Conservation (phyloP, 2,888 invertebrate genomes). For the Argynnis bischoffii region DNA sequence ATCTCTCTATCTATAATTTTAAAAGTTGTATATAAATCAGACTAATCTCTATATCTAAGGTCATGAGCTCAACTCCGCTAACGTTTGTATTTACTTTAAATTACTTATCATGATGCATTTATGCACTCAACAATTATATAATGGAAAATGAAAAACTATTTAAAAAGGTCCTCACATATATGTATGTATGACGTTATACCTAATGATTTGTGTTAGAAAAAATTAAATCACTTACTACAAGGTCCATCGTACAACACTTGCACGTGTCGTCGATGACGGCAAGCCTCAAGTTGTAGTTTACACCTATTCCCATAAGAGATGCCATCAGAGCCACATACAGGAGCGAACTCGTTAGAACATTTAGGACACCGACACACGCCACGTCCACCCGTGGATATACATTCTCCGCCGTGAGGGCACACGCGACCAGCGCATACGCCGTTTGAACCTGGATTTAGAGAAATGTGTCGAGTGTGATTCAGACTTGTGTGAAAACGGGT, state of each 20-base stretch:
- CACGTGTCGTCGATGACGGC: constrained; percentile 88
- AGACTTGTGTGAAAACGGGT: no score
- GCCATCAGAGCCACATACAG: constrained; percentile 92
- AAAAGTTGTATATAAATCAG: not conserved
- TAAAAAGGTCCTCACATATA: no score
- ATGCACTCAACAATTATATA: no score
- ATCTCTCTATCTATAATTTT: no score
- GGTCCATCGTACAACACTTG: constrained; percentile 90
- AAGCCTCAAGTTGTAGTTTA: constrained; percentile 90
- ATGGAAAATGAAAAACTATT: no score
- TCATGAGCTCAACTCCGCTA: no score
- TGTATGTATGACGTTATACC: no score
- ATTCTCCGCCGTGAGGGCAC: constrained; percentile 89
- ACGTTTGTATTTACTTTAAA: no score
- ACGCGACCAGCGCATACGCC: constrained; percentile 86
- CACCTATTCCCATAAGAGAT: constrained; percentile 92
- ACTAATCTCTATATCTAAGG: no score
- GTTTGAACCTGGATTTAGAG: constrained; percentile 76
- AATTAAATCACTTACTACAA: constrained; percentile 87
- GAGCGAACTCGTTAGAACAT: constrained; percentile 92
- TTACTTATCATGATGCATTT: no score
- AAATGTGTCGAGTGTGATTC: not conserved
- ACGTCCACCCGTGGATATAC: constrained; percentile 85
- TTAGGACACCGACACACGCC: constrained; percentile 93
- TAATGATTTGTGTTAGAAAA: not conserved